Percentiles rank a stretch among this genome's conserved stretches.
These are phyloP conservation scores for Aurelia sp. DNA, from an alignment of 30 jellyfish, hydroid and myxozoan species.

Conservation along the genomic window DNA sequence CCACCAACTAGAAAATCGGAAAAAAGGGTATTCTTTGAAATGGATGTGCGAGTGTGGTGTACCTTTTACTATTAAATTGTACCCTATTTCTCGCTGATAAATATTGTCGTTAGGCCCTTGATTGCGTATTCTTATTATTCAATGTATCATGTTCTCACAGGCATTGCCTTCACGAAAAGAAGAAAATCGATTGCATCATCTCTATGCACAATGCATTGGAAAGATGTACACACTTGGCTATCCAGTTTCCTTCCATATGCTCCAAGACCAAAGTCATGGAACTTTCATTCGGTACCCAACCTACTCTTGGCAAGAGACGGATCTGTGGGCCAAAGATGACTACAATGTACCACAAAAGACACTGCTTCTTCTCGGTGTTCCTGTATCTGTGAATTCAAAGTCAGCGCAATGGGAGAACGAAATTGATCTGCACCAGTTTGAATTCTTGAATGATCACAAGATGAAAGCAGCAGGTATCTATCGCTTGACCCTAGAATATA, in stretches of 20 bases:
- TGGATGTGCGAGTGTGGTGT: too few relatives aligned
- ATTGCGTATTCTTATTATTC: neutral
- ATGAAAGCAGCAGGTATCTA: slow-evolving; percentile 65
- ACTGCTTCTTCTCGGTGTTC: slow-evolving; percentile 54
- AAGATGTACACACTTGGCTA: slow-evolving; percentile 72
- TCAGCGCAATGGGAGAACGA: slow-evolving; percentile 53
- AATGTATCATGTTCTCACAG: neutral
- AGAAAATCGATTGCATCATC: slow-evolving; percentile 24
- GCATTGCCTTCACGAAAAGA: slow-evolving; percentile 70
- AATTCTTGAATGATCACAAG: slow-evolving; percentile 54
- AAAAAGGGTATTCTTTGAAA: too few relatives aligned
- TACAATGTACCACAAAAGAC: slow-evolving; percentile 28
- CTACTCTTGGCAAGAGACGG: slow-evolving; percentile 73
- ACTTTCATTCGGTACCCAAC: slow-evolving; percentile 55
- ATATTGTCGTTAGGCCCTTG: too few relatives aligned
- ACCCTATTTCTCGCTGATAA: too few relatives aligned
- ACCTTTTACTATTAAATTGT: too few relatives aligned
- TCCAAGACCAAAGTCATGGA: slow-evolving; percentile 44
- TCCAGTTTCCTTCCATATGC: slow-evolving; percentile 20
- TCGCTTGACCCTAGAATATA: too few relatives aligned
- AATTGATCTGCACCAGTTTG: slow-evolving; percentile 45
- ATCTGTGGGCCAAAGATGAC: slow-evolving; percentile 68
- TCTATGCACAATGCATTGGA: slow-evolving; percentile 61
- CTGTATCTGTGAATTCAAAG: slow-evolving; percentile 20
- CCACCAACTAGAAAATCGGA: too few relatives aligned